Evolutionary conservation across 1,140 invertebrate genomes (phyloP).

Genomic region (Dendroctonus valens): DNA sequence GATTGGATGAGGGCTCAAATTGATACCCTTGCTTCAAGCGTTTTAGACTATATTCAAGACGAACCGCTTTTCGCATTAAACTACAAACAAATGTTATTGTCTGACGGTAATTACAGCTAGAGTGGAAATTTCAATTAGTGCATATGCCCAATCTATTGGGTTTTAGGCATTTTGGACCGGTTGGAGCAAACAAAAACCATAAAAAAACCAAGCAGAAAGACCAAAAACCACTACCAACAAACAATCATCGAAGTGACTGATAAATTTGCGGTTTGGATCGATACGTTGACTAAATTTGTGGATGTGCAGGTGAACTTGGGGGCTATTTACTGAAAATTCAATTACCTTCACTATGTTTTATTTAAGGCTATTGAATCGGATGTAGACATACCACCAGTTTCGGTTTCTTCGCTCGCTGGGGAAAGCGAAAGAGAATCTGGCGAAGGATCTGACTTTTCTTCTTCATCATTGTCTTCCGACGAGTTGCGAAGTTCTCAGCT

Average conservation of each 20-base stretch:
- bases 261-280: constrained; percentile 42
- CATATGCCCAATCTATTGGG: background rate
- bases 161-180: constrained; percentile 28
- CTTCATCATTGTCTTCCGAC: constrained; percentile 7
- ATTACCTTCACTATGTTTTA: too few relatives aligned
- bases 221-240: constrained; percentile 35
- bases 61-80: constrained; percentile 37
- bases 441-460: constrained; percentile 17
- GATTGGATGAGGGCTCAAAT: constrained; percentile 35
- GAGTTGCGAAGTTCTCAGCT: constrained; percentile 19
- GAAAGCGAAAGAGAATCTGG: constrained; percentile 29
- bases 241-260: constrained; percentile 38
- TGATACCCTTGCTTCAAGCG: constrained; percentile 17
- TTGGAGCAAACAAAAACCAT: constrained; percentile 24
- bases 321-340: background rate
- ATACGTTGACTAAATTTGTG: constrained; percentile 38
- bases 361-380: constrained; percentile 28
- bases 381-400: constrained; percentile 31
- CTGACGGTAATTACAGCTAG: constrained; percentile 26
- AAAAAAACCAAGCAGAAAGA: constrained; percentile 36
- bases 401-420: constrained; percentile 32
- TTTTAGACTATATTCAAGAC: constrained; percentile 38
- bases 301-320: constrained; percentile 41
- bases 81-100: constrained; percentile 42
- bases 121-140: background rate